Base-by-base conservation (phyloP, 2,888 invertebrate species). In the Tanaodytes sp. region DNA sequence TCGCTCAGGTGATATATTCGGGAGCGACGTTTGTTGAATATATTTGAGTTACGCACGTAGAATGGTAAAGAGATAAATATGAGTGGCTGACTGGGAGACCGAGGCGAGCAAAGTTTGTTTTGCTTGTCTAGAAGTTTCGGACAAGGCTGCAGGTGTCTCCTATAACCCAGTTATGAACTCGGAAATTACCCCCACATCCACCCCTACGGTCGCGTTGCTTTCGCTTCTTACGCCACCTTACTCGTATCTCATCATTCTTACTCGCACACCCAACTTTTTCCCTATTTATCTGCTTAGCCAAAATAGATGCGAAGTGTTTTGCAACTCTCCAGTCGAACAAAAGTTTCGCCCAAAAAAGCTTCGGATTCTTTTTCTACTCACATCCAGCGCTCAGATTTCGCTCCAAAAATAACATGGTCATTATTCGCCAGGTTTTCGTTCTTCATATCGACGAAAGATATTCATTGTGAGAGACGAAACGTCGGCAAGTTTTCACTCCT, bases 131-230 rank as follows among this genome's bases (percentile, higher is more conserved):
- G 19, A 66, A 66, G 59, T 66, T 66, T 54, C 54, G 52, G 54
- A 66, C 54, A 48, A 66, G 66, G 49, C 37, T 61, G 66, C 66
- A 66, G 66, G 61, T 66, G 66, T 48, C 66, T 59, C 48, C 43
- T 37, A 14, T 66, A 66, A 66, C 66, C 61, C 55, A 66, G 66
- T 66, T 66, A 66, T 66, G 66, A 66, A 66, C 48, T 66, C 54
- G 54, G n/a, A 48, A 54, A 66, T 66, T 58, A 36, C 42, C 59
- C 58, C 45, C 20, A 36, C 16, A 36, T 36, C 51, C 20, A 20
- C 11, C 36, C 27, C 33, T 5, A 19, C 40, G 12, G 33, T 54
- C 59, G 48, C 19, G 9, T 59, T 46, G 45, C 37, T 23, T 61
- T 63, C 33, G 20, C 46, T 5, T 15, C 20, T 45, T 14, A 9